Evolutionary conservation across 1,140 invertebrate genomes (phyloP).

Genomic region (Hypothenemus hampei): DNA sequence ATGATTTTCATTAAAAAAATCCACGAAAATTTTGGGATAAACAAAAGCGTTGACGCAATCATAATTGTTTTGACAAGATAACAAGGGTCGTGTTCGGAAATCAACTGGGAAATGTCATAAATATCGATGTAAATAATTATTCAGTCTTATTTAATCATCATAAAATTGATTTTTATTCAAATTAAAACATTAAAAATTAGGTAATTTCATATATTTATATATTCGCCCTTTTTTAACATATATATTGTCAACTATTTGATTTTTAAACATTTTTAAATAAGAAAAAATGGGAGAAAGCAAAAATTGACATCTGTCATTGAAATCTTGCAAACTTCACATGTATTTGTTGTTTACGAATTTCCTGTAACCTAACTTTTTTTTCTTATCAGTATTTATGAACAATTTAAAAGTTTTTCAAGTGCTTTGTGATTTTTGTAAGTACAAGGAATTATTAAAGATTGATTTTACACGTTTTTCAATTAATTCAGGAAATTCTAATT

Average conservation of each 20-base stretch:
- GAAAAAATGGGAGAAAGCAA: neutral
- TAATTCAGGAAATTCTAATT: neutral
- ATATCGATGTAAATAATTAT: neutral
- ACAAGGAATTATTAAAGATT: neutral
- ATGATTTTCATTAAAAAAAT: constrained; percentile 4
- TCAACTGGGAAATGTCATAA: no score
- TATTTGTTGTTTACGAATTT: neutral
- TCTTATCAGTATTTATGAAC: neutral
- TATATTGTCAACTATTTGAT: neutral
- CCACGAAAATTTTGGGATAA: neutral
- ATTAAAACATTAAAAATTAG: neutral
- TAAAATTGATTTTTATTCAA: neutral
- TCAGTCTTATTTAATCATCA: no score
- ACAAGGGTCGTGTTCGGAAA: no score
- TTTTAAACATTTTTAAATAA: neutral
- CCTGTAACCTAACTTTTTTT: neutral
- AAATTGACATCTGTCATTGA: neutral
- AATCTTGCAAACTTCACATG: neutral
- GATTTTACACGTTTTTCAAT: neutral
- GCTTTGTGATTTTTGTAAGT: neutral
- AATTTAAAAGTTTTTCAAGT: neutral
- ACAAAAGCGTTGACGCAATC: neutral
- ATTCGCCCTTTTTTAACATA: neutral
- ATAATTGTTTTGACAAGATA: neutral
- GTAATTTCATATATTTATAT: neutral